These are phyloP conservation scores for Ciona savignyi DNA, from an alignment of 23 tunicate genomes.

Conservation along the genomic window DNA sequence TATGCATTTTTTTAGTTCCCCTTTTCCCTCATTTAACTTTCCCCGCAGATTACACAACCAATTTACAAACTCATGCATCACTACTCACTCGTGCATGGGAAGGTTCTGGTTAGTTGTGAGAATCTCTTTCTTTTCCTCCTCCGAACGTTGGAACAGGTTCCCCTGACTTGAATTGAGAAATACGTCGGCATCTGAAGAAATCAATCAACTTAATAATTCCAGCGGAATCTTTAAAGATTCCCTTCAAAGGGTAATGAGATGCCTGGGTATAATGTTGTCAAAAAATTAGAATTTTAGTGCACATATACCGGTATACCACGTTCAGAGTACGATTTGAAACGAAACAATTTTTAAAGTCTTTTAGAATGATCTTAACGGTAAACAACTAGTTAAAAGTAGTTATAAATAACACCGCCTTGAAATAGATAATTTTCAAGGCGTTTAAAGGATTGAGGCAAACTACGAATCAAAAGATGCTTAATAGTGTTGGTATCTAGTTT, in stretches of 20 bases:
- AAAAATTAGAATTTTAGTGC: no score
- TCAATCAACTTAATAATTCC: not conserved
- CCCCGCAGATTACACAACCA: not conserved
- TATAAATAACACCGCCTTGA: no score
- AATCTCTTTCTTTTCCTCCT: slow-evolving; percentile 74
- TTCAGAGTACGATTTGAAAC: no score
- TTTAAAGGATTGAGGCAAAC: no score
- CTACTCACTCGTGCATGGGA: slow-evolving; percentile 70
- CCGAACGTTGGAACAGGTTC: slow-evolving; percentile 40
- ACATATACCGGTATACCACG: no score
- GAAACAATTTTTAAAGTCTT: no score
- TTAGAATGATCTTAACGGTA: not conserved
- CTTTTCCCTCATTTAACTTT: not conserved
- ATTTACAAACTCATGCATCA: not conserved
- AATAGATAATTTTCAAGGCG: no score
- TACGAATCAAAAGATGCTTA: no score
- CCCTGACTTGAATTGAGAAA: slow-evolving; percentile 34
- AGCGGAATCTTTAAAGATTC: no score
- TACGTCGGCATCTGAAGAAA: slow-evolving; percentile 28
- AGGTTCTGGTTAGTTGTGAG: slow-evolving; percentile 37
- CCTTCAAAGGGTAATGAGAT: not conserved
- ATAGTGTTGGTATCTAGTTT: no score
- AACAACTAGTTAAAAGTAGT: not conserved
- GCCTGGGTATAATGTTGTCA: not conserved
- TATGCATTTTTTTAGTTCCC: no score